Percentiles rank a stretch among this genome's conserved stretches.
Evolutionary conservation across 2,797 vertebrate genomes (phyloP).

Genomic region (Galagoides demidoff): DNA sequence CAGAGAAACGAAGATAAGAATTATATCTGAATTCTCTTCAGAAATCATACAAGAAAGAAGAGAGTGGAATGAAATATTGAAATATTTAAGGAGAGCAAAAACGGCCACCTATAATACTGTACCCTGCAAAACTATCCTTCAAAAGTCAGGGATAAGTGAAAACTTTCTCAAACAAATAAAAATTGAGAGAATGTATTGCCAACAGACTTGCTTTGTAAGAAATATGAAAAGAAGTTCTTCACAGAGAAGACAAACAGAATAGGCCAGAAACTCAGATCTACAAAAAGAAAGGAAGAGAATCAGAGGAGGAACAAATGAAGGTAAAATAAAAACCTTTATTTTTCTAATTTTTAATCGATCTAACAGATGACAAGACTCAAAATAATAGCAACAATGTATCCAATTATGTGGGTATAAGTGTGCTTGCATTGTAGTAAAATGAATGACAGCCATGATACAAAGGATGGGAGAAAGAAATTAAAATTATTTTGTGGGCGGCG

Average conservation of each 20-base stretch:
- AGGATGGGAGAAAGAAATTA: not conserved
- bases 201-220: not conserved
- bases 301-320: not conserved
- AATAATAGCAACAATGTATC: not conserved
- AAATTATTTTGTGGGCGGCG: not conserved
- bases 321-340: not conserved
- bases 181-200: not conserved
- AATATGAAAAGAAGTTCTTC: not conserved
- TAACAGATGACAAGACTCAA: not conserved
- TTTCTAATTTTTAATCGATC: not conserved
- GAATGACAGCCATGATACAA: not conserved
- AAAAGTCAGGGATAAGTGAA: not conserved
- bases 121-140: not conserved
- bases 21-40: not conserved
- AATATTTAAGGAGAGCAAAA: not conserved
- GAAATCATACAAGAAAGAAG: not conserved
- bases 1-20: not conserved
- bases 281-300: not conserved
- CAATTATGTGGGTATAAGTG: not conserved
- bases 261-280: not conserved
- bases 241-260: not conserved
- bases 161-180: not conserved
- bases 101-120: not conserved
- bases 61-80: not conserved
- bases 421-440: not conserved